Conservation (phyloP, 37 sponge, comb jelly and placozoan genomes). For the Amphimedon queenslandica region DNA sequence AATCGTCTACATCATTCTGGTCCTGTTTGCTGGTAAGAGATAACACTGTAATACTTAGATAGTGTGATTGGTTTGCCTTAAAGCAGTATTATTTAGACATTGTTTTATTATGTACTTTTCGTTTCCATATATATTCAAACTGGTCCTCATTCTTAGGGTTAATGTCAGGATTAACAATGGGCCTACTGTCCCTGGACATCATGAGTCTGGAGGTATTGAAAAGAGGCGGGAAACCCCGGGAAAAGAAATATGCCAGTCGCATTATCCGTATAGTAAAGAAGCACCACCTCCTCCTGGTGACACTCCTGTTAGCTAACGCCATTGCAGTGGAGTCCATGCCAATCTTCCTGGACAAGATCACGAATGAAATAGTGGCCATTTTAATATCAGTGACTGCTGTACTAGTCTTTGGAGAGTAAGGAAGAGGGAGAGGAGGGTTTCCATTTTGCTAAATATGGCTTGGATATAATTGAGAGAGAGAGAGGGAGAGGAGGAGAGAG, state of each 20-base stretch:
- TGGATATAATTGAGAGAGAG: too few species aligned
- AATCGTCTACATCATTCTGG: slow-evolving; percentile 41
- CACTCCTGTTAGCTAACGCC: slow-evolving; percentile 81
- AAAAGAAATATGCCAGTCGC: slow-evolving; percentile 61
- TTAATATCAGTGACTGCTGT: slow-evolving; percentile 83
- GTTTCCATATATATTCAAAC: too few species aligned
- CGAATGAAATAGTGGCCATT: slow-evolving; percentile 70
- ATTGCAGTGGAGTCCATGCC: slow-evolving; percentile 84
- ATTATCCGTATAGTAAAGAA: slow-evolving; percentile 55
- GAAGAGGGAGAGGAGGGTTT: too few species aligned
- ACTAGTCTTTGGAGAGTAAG: slow-evolving; percentile 85
- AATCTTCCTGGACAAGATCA: slow-evolving; percentile 67
- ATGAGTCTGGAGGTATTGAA: slow-evolving; percentile 61
- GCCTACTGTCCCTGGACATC: slow-evolving; percentile 81
- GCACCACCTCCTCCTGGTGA: slow-evolving; percentile 79
- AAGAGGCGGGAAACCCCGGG: slow-evolving; percentile 54
- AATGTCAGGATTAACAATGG: slow-evolving; percentile 87
- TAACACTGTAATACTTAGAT: too few species aligned
- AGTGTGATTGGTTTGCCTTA: too few species aligned
- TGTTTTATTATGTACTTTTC: too few species aligned
- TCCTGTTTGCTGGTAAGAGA: slow-evolving; percentile 67
- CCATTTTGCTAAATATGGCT: too few species aligned
- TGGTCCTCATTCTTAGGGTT: slow-evolving; percentile 39
- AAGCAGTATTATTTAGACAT: too few species aligned
- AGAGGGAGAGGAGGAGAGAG: too few species aligned